Conservation (phyloP, 2,113 vertebrate species). For the Pagrus major region DNA sequence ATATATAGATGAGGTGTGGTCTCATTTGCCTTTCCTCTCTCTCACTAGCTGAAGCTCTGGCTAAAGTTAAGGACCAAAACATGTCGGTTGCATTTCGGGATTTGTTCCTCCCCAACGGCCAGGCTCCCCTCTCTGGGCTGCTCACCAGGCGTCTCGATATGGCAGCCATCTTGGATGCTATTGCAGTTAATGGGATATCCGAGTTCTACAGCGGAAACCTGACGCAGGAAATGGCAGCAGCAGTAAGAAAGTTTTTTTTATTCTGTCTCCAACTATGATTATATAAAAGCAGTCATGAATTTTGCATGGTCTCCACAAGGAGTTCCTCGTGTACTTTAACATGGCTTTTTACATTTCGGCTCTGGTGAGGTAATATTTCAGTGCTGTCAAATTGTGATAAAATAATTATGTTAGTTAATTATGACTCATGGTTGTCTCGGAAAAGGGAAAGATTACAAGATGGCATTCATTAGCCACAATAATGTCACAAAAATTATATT, state of each 20-base stretch:
- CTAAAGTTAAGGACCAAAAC: slow-evolving; percentile 86
- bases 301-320: slow-evolving; percentile 3
- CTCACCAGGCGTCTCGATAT: slow-evolving; percentile 89
- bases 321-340: background rate
- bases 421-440: background rate
- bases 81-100: slow-evolving; percentile 88
- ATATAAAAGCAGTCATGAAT: slow-evolving; percentile 33
- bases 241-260: slow-evolving; percentile 82
- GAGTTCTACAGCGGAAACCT: slow-evolving; percentile 93
- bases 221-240: slow-evolving; percentile 90
- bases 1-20: background rate
- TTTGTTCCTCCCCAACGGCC: slow-evolving; percentile 87
- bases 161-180: slow-evolving; percentile 86
- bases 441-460: background rate
- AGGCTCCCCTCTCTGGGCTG: slow-evolving; percentile 86
- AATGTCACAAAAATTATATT: background rate
- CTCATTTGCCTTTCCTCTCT: background rate
- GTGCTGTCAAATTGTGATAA: background rate
- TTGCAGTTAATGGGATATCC: slow-evolving; percentile 86
- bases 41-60: slow-evolving; percentile 88
- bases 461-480: background rate
- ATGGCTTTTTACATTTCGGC: background rate
- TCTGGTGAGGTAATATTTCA: background rate
- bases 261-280: background rate
- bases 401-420: background rate